Evolutionary conservation across 1,140 invertebrate species (phyloP).

Genomic region (Cyclargus thomasi): DNA sequence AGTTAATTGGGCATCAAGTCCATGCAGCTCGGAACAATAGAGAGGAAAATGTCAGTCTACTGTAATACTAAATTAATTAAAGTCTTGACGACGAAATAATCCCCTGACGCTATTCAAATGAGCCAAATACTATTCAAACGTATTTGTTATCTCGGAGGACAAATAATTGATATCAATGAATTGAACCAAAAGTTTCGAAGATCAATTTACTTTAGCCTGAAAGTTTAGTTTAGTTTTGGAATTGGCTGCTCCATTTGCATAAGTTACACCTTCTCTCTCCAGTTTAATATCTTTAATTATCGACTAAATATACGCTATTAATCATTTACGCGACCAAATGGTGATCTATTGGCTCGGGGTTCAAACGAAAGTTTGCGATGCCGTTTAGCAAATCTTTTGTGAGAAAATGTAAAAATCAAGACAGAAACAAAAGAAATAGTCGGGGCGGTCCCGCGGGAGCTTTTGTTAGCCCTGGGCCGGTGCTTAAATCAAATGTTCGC

Average conservation of each 20-base stretch:
- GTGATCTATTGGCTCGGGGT: slow-evolving; percentile 32
- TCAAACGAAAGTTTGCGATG: neutral
- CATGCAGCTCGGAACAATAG: neutral
- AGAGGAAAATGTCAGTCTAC: neutral
- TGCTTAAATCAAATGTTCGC: slow-evolving; percentile 70
- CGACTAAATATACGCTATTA: slow-evolving; percentile 48
- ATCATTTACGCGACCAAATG: slow-evolving; percentile 42
- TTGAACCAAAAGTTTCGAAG: slow-evolving; percentile 21
- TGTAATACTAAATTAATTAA: slow-evolving; percentile 10
- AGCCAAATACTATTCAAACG: slow-evolving; percentile 29
- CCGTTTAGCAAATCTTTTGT: slow-evolving; percentile 48
- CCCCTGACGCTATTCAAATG: neutral
- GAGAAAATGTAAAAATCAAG: slow-evolving; percentile 59
- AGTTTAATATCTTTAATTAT: slow-evolving; percentile 46
- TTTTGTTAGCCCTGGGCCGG: slow-evolving; percentile 60
- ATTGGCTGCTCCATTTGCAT: slow-evolving; percentile 43
- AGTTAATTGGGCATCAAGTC: neutral
- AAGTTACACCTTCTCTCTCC: slow-evolving; percentile 43
- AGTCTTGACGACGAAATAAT: neutral
- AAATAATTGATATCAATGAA: slow-evolving; percentile 28
- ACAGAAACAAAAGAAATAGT: slow-evolving; percentile 68
- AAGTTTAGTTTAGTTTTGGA: slow-evolving; percentile 30
- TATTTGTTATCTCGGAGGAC: slow-evolving; percentile 5
- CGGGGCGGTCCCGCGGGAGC: slow-evolving; percentile 57
- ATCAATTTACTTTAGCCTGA: slow-evolving; percentile 17